phyloP scores from a whole-genome alignment of 1,140 invertebrate species.

The Mercenaria mercenaria region DNA sequence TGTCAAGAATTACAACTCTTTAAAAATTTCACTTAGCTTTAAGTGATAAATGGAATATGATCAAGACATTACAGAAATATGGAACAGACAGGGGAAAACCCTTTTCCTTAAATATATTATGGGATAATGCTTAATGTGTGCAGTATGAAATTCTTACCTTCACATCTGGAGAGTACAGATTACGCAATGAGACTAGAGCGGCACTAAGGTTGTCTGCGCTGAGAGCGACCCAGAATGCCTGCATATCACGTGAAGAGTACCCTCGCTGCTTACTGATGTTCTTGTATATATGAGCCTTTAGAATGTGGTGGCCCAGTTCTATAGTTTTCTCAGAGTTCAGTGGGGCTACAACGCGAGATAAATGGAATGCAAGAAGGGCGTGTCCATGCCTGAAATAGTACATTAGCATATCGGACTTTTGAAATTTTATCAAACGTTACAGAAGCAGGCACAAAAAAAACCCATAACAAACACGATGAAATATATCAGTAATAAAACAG shows the following conservation, averaged over 20 bases:
- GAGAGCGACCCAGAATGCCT: slow-evolving; percentile 95
- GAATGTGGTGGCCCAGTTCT: slow-evolving; percentile 97
- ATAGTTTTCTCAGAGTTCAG: slow-evolving; percentile 94
- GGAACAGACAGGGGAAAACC: no score
- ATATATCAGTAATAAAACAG: no score
- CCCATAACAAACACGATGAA: no score
- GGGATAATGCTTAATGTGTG: no score
- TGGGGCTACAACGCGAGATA: slow-evolving; percentile 94
- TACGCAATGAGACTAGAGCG: slow-evolving; percentile 94
- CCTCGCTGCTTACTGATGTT: slow-evolving; percentile 87
- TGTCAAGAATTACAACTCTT: no score
- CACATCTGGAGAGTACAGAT: slow-evolving; percentile 97
- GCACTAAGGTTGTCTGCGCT: slow-evolving; percentile 93
- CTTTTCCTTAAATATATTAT: no score
- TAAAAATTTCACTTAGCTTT: no score
- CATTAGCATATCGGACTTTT: no score
- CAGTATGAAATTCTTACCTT: slow-evolving; percentile 88
- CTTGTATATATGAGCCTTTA: slow-evolving; percentile 97
- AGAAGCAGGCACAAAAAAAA: no score
- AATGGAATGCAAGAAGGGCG: slow-evolving; percentile 95
- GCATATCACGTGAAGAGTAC: slow-evolving; percentile 92
- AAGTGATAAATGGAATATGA: no score
- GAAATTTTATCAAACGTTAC: no score
- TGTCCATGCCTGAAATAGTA: slow-evolving; percentile 92
- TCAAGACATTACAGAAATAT: no score